Evolutionary conservation across 2,113 vertebrate species (phyloP), one percentile per base, ranked within the genome.

Genomic region (Dicrurus megarhynchus): DNA sequence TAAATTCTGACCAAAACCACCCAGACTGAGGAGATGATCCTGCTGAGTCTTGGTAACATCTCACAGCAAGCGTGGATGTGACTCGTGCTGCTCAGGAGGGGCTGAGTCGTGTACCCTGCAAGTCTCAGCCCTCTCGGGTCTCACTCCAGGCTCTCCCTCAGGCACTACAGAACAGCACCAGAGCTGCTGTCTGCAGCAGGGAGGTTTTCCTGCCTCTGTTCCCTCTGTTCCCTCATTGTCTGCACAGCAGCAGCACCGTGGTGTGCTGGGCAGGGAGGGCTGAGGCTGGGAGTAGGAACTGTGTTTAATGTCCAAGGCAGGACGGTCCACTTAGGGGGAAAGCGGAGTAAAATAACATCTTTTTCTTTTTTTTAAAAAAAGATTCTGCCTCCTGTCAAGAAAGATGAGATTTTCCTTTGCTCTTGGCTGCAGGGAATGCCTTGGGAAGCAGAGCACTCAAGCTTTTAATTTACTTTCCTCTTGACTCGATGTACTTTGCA

Each of bases 401-500:
- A 61, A 39, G 57, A 30, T 4, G 63, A 73, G 28, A 22, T 59
- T 80, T 81, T 81, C n/a, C 73, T 81, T n/a, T 74, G 27, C 67
- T 84, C 57, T 86, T 26, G 10, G 85, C 82, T 88, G 49, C 52
- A 41, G 67, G 74, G 50, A 65, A 63, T 55, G 59, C 93, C 59
- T 67, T 2, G 5, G 91, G 82, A 94, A 65, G 79, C n/a, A 59
- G 39, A 77, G 46, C 28, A 67, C 50, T 94, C 37, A 20, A 41
- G 75, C 78, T 95, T 88, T 93, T 91, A 63, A 95, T 92, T 91
- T 74, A 11, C 33, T 55, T 88, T 90, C 47, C 46, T 44, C 57
- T 82, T 44, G 53, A 41, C n/a, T 75, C 24, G 8, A 1, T 47
- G 3, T 10, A 1, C 14, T 3, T 56, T 76, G 84, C 68, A 47